Conservation (phyloP, 2,888 invertebrate species). For the Leptinotarsa haldemani region DNA sequence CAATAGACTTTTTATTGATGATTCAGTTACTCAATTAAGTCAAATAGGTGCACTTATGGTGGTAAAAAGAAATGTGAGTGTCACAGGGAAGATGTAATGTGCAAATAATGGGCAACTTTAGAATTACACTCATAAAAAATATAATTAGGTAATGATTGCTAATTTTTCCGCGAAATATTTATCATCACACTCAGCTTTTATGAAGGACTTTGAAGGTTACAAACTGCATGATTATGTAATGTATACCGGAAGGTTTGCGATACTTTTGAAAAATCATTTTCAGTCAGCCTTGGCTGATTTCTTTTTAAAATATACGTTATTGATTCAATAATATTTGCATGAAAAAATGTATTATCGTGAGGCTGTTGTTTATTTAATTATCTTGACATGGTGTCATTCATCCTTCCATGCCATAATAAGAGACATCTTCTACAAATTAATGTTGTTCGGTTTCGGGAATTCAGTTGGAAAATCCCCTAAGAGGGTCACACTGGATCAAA, state of each 20-base stretch:
- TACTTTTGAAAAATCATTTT: background rate
- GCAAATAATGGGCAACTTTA: background rate
- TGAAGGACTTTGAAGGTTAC: constrained; percentile 14
- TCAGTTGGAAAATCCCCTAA: no score
- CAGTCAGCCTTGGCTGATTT: background rate
- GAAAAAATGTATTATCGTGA: background rate
- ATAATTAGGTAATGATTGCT: background rate
- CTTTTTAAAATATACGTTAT: background rate
- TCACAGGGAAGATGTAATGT: background rate
- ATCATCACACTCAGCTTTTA: background rate
- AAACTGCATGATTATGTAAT: background rate
- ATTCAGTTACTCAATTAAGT: constrained; percentile 12
- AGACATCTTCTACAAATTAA: background rate
- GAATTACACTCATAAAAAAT: background rate
- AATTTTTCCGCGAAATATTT: background rate
- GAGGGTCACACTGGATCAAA: no score
- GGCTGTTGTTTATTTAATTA: background rate
- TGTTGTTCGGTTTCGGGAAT: no score
- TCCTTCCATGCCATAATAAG: background rate
- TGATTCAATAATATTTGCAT: background rate
- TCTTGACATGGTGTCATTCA: background rate
- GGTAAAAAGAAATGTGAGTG: constrained; percentile 9
- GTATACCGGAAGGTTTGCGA: background rate
- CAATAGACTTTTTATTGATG: constrained; percentile 27
- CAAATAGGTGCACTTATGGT: background rate